Evolutionary conservation across 2,888 invertebrate species (phyloP).

Genomic region (Spialia ferax): DNA sequence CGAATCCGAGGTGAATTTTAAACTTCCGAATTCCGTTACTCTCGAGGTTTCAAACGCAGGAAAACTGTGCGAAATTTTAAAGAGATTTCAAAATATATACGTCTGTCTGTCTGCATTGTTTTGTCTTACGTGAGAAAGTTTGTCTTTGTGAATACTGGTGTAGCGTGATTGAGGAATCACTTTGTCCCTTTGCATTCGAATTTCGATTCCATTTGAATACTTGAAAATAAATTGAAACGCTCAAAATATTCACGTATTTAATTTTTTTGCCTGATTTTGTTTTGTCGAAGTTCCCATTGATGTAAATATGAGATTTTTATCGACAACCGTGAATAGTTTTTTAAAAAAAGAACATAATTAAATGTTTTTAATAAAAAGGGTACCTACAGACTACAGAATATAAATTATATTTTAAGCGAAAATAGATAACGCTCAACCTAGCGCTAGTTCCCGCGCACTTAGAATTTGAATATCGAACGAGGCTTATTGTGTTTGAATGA

Average conservation of each 20-base stretch:
- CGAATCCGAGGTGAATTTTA: constrained; percentile 20
- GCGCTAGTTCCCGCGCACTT: constrained; percentile 35
- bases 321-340: no score
- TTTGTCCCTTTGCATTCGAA: constrained; percentile 49
- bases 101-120: not conserved
- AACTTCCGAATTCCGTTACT: constrained; percentile 10
- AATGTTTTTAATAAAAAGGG: no score
- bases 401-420: not conserved
- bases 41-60: constrained; percentile 6
- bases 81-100: not conserved
- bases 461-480: constrained; percentile 57
- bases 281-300: no score
- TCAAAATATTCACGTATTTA: no score
- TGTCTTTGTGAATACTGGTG: constrained; percentile 64
- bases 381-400: no score
- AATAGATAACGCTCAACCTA: constrained; percentile 9
- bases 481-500: constrained; percentile 59
- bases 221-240: no score
- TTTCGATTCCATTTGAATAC: no score
- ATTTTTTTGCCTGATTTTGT: no score
- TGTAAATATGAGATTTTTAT: no score
- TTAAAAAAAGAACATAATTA: no score
- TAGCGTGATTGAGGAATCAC: constrained; percentile 62
- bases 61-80: constrained; percentile 17
- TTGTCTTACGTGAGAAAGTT: constrained; percentile 48